These are phyloP conservation scores for Scytalopus superciliaris DNA, from an alignment of 2,113 vertebrate genomes.

Conservation along the genomic window DNA sequence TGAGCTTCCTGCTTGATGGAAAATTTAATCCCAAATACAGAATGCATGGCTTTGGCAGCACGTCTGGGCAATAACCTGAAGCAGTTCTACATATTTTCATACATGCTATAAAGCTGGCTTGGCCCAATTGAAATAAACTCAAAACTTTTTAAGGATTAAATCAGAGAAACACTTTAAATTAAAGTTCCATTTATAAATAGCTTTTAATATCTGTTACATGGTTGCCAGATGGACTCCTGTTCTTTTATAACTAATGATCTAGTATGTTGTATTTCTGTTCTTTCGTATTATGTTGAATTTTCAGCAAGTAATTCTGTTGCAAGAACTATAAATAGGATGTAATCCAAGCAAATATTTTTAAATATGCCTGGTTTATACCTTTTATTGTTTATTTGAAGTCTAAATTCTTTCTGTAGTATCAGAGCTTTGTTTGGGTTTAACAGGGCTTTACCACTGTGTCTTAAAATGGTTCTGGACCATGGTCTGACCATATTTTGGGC, in stretches of 20 bases:
- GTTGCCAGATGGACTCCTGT: constrained; percentile 70
- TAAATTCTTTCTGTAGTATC: background rate
- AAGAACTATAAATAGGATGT: constrained; percentile 52
- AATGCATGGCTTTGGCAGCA: background rate
- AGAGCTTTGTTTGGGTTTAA: background rate
- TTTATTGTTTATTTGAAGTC: background rate
- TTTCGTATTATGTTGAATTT: constrained; percentile 44
- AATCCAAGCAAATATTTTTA: constrained; percentile 25
- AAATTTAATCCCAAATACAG: background rate
- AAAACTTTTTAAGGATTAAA: background rate
- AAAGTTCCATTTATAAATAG: constrained; percentile 48
- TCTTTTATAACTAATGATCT: constrained; percentile 47
- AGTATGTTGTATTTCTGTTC: constrained; percentile 24
- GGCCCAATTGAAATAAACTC: constrained; percentile 28
- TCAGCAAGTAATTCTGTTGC: constrained; percentile 38
- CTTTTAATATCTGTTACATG: constrained; percentile 61
- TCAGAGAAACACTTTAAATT: constrained; percentile 56
- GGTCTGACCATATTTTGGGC: background rate
- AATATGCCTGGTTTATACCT: background rate
- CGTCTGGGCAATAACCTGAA: constrained; percentile 9
- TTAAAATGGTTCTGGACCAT: background rate
- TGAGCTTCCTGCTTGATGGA: background rate
- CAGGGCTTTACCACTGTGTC: background rate
- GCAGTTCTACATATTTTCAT: background rate
- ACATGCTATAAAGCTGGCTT: background rate